Evolutionary conservation across 2,888 invertebrate species (phyloP), one percentile per base, ranked within the genome.

Genomic region (Thera obeliscata): DNA sequence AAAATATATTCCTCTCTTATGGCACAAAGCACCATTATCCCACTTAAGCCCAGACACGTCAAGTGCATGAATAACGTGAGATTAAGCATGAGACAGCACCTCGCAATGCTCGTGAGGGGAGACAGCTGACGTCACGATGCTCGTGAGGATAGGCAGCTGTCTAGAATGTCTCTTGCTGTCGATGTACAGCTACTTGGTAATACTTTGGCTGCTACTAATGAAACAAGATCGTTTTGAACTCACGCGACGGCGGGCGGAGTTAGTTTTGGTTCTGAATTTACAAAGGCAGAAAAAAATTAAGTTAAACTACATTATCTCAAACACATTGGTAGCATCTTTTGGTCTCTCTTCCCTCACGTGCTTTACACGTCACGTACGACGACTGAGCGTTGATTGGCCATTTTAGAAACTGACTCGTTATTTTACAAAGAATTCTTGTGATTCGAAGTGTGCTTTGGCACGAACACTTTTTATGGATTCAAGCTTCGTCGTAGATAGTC

Each of bases 381-480:
- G 56, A 61, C 68, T 71, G 66, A 66, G 68, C 69, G 67, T 66
- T 72, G 75, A 75, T 75, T 72, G 71, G 72, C 72, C 61, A 62
- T 71, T 75, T 71, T 64, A 68, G 66, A 71, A 67, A 71, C 64
- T 64, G 66, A 67, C 63, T 61, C 64, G 64, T 62, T 68, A 69
- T 65, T 65, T 66, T 61, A 50, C 52, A 60, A 41, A 60, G 66
- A 63, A 63, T 66, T 56, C 66, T 74, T 68, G 46, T 64, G 68
- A 59, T 65, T 62, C 55, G 50, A 67, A 70, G 54, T 57, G 49
- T 63, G 69, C 74, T 71, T 68, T 64, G 55, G 72, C 74, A 74
- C 74, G 71, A 71, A 71, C 69, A 50, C 56, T 74, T 70, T 74
- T 71, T 72, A 72, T 67, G 69, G 70, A 64, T 69, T 70, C 58